Base-by-base conservation (phyloP, 1,140 invertebrate genomes). In the Philaenus spumarius region DNA sequence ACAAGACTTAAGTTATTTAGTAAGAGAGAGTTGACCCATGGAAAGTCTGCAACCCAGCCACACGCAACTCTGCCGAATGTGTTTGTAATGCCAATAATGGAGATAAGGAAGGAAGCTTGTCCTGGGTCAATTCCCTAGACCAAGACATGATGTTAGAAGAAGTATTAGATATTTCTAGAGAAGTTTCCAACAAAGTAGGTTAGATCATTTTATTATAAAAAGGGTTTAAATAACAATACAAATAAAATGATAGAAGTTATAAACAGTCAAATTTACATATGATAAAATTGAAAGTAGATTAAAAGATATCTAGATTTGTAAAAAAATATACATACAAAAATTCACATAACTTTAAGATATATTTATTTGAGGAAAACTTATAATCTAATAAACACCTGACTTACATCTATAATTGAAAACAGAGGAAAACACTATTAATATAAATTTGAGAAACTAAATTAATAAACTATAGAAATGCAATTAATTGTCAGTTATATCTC, bases 51-150 rank as follows among this genome's bases (percentile, higher is more conserved):
- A 11, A 93, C 80, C 72, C 86, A 93, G 39, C 93, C 93, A 71
- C 89, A 94, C 19, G 83, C 76, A 30, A 96, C 84, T 75, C 93
- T 87, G 30, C 91, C 93, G 43, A 94, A 67, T 0, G 93, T 95
- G 72, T 97, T 97, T 4, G 93, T 94, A 53, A 97, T 93, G 60
- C 95, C 96, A 69, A 98, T 97, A 46, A 95, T 87, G 3, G 95
- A 97, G 15, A 99, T 70, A 37, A 98, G 76, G 69, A 90, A 90
- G 2, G 94, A 89, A 0, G 94, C 94, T 60, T 84, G 76, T 2
- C 80, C 80, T 23, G 75, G 72, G 9, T 85, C 83, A 34, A 97
- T 85, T 58, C 84, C 84, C 82, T 89, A 71, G n/a, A 79, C 78
- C 59, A 54, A 60, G 64, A 58, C n/a, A n/a, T 55, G 20, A 62